These are phyloP conservation scores for Passer domesticus DNA, from an alignment of 2,113 vertebrate species.

Conservation along the genomic window DNA sequence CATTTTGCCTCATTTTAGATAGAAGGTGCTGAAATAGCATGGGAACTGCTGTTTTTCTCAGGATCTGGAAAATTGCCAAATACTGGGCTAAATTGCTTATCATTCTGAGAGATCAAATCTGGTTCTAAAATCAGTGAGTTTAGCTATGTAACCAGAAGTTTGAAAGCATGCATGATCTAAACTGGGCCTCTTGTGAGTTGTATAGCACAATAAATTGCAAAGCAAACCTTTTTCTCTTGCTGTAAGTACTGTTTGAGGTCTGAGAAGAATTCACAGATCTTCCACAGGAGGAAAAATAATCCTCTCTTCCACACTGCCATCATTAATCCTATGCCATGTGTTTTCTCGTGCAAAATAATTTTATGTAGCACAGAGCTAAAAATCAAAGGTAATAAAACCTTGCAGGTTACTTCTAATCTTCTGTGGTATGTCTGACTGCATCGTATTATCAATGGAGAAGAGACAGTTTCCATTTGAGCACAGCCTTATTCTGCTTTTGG, in stretches of 20 bases:
- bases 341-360: conserved; percentile 60
- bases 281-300: neutral
- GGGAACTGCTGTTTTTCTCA: neutral
- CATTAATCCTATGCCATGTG: neutral
- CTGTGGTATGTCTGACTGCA: neutral
- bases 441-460: neutral
- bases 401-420: conserved; percentile 20
- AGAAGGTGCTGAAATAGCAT: neutral
- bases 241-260: neutral
- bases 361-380: neutral
- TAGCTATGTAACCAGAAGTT: neutral
- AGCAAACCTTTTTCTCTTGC: neutral
- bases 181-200: neutral
- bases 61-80: neutral
- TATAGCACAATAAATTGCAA: neutral
- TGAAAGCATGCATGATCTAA: neutral
- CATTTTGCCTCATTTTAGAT: neutral
- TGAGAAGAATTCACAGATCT: neutral
- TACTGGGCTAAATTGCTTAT: neutral
- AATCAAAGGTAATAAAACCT: conserved; percentile 26
- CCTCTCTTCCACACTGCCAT: neutral
- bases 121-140: neutral
- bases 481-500: neutral
- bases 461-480: conserved; percentile 1
- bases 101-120: neutral